Conservation (phyloP, 2,113 vertebrate genomes). For the Recurvirostra avosetta region DNA sequence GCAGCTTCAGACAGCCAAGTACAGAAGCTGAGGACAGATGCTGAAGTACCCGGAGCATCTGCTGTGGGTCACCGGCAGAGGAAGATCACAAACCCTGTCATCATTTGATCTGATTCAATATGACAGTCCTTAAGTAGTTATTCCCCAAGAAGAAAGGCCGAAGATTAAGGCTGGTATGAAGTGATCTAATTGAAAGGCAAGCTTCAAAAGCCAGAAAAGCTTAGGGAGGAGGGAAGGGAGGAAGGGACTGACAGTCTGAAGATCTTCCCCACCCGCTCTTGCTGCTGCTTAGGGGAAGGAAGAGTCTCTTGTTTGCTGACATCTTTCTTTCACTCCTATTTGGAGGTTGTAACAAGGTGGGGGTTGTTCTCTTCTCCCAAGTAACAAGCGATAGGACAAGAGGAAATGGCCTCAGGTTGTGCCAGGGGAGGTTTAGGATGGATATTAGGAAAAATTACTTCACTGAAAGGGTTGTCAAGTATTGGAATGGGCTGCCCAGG, state of each 20-base stretch:
- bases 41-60: background rate
- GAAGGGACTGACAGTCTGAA: background rate
- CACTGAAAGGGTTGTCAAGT: background rate
- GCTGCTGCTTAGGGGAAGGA: background rate
- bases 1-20: background rate
- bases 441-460: background rate
- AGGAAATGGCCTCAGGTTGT: background rate
- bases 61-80: background rate
- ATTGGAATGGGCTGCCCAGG: background rate
- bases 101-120: background rate
- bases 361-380: background rate
- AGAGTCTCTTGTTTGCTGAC: background rate
- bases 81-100: background rate
- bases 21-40: constrained; percentile 12
- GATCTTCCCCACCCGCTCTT: background rate
- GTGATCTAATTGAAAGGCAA: constrained; percentile 29
- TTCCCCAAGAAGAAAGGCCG: constrained; percentile 15
- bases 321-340: background rate
- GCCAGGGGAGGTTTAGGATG: background rate
- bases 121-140: constrained; percentile 31
- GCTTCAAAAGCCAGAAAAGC: background rate
- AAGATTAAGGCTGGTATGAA: constrained; percentile 53
- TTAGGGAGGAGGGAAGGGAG: background rate
- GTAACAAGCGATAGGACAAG: background rate
- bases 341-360: background rate